Base-by-base conservation (phyloP, 2,888 invertebrate species). In the Clusia tigrina region DNA sequence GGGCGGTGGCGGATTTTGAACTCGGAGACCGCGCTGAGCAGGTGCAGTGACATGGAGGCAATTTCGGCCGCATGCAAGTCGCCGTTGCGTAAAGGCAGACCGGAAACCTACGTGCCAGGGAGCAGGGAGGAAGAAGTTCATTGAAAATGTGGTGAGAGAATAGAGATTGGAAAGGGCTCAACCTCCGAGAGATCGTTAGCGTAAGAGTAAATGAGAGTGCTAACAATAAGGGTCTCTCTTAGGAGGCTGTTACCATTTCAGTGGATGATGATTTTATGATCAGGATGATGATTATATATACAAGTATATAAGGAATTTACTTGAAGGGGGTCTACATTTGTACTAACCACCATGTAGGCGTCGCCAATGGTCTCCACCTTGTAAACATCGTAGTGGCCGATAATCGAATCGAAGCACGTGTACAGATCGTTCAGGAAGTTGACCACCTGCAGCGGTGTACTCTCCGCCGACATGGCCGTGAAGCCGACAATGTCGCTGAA, bases 401-500 rank as follows among this genome's bases (percentile, higher is more conserved):
- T 91, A 68, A 95, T 96, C 0, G 95, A 94, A 82, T 97, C 97
- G 77, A 97, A 97, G 74, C 93, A 91, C 2, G 96, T 96, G 85
- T 97, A 97, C 46, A 97, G 86, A 83, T 96, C 96, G 81, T 97
- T 97, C 53, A 97, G 85, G 77, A 97, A 92, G 82, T 95, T 92
- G 6, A 97, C 96, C 38, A 97, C 94, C 88, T 95, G 92, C 55
- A 95, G 84, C 0, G 95, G 94, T 2, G 95, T 94, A 79, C 95
- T 95, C 81, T 94, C 92, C 0, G 96, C 95, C 0, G 95, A 95
- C 91, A 96, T 92, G 26, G 92, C 87, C 0, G 96, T 96, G 82
- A 95, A 95, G 22, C 94, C 96, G 26, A 96, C 95, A 66, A 96
- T 96, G 80, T 96, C 96, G 78, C 95, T 95, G 85, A 96, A 96